Conservation (phyloP, 2,113 vertebrate genomes). For the Dolichallabes microphthalmus region DNA sequence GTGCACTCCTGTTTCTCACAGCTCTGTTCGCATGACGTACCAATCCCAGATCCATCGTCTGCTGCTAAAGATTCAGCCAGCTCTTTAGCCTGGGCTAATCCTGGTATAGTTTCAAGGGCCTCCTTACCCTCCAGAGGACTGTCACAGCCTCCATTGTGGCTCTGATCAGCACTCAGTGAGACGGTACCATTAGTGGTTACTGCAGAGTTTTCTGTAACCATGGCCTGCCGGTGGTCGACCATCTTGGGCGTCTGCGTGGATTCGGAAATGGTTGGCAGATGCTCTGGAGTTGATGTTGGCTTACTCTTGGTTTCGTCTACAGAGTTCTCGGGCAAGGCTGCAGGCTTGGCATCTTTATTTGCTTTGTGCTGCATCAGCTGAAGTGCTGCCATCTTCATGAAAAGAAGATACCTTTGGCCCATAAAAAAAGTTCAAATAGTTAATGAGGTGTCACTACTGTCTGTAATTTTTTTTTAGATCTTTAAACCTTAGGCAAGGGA, state of each 20-base stretch:
- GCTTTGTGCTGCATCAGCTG: slow-evolving; percentile 99
- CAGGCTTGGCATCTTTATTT: slow-evolving; percentile 73
- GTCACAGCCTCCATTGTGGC: slow-evolving; percentile 69
- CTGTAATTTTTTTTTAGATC: background rate
- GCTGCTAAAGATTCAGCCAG: slow-evolving; percentile 90
- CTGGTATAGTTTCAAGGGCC: slow-evolving; percentile 79
- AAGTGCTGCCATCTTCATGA: slow-evolving; percentile 97
- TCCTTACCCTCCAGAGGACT: slow-evolving; percentile 77
- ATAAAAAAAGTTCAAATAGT: slow-evolving; percentile 16
- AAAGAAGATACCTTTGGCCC: slow-evolving; percentile 86
- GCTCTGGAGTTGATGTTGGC: background rate
- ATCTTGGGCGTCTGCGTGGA: slow-evolving; percentile 57
- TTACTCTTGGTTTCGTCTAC: slow-evolving; percentile 21
- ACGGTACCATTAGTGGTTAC: slow-evolving; percentile 64
- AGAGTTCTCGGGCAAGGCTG: slow-evolving; percentile 67
- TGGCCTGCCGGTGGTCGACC: slow-evolving; percentile 38
- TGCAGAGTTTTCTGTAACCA: slow-evolving; percentile 45
- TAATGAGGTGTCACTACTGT: background rate
- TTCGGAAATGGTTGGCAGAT: slow-evolving; percentile 30
- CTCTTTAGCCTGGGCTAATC: slow-evolving; percentile 92
- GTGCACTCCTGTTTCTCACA: slow-evolving; percentile 42
- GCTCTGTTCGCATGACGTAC: slow-evolving; percentile 59
- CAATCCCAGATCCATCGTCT: slow-evolving; percentile 86
- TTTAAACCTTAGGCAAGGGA: background rate
- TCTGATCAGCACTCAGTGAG: slow-evolving; percentile 43